Evolutionary conservation across 2,797 vertebrate species (phyloP).

Genomic region (Remorina albescens): DNA sequence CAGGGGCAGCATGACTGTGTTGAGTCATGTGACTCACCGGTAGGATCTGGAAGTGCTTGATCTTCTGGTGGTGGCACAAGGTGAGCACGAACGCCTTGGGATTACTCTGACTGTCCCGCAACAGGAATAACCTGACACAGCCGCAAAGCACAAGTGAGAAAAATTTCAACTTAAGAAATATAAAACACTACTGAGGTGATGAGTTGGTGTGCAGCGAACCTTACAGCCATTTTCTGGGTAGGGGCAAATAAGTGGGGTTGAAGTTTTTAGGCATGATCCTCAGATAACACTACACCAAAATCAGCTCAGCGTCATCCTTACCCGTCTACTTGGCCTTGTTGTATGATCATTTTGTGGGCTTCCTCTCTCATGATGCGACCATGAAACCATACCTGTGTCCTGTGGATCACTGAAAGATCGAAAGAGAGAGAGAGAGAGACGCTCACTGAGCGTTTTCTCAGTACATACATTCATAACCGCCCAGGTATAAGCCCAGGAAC

Average conservation of each 20-base stretch:
- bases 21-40: constrained; percentile 88
- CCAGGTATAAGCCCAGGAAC: not conserved
- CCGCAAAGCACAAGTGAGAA: not conserved
- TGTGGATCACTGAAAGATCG: constrained; percentile 91
- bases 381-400: constrained; percentile 98
- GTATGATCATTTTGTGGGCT: constrained; percentile 95
- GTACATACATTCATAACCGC: not conserved
- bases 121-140: constrained; percentile 92
- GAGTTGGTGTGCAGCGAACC: not conserved
- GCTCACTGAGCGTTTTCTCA: not conserved
- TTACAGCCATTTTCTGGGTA: constrained; percentile 33
- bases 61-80: constrained; percentile 98
- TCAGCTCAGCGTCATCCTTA: constrained; percentile 69
- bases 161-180: not conserved
- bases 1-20: not conserved
- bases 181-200: not conserved
- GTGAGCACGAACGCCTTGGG: constrained; percentile 99
- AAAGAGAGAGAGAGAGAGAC: constrained; percentile 5
- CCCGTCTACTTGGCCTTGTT: constrained; percentile 98
- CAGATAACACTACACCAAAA: not conserved
- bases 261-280: not conserved
- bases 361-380: constrained; percentile 97
- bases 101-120: constrained; percentile 99
- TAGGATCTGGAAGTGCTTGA: constrained; percentile 99
- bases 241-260: constrained; percentile 3